Evolutionary conservation across 2,113 vertebrate genomes (phyloP).

Genomic region (Leptocoma aspasia): DNA sequence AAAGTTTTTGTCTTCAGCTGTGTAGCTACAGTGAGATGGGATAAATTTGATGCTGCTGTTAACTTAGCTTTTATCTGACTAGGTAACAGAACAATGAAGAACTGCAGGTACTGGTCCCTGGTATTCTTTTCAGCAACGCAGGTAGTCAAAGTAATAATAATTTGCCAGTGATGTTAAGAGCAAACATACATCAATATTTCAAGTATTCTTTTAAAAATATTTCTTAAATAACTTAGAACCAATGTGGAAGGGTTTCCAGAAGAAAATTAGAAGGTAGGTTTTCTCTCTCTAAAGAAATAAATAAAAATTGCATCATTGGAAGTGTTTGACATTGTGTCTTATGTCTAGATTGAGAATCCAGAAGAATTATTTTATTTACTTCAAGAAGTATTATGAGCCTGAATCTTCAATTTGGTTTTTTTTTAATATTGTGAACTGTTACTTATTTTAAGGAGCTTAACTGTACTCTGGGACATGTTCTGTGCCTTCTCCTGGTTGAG

Average conservation of each 20-base stretch:
- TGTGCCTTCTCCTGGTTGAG: slow-evolving; percentile 23
- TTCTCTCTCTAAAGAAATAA: not conserved
- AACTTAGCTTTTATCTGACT: not conserved
- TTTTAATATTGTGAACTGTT: slow-evolving; percentile 5
- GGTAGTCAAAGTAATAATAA: not conserved
- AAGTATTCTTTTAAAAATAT: not conserved
- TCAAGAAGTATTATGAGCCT: not conserved
- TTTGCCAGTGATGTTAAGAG: not conserved
- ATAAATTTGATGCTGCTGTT: not conserved
- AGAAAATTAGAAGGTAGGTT: not conserved
- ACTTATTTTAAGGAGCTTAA: not conserved
- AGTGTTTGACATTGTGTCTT: not conserved
- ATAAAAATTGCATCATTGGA: not conserved
- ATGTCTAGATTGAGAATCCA: not conserved
- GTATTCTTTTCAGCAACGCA: not conserved
- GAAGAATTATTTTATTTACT: not conserved
- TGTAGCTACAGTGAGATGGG: not conserved
- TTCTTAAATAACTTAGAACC: not conserved
- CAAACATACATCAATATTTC: not conserved
- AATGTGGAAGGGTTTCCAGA: not conserved
- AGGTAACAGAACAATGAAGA: not conserved
- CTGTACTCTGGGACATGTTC: not conserved
- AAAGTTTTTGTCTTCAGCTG: not conserved
- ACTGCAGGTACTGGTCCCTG: not conserved
- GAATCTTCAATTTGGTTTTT: slow-evolving; percentile 3